Base-by-base conservation (phyloP, 2,113 vertebrate species). In the Scortum barcoo region DNA sequence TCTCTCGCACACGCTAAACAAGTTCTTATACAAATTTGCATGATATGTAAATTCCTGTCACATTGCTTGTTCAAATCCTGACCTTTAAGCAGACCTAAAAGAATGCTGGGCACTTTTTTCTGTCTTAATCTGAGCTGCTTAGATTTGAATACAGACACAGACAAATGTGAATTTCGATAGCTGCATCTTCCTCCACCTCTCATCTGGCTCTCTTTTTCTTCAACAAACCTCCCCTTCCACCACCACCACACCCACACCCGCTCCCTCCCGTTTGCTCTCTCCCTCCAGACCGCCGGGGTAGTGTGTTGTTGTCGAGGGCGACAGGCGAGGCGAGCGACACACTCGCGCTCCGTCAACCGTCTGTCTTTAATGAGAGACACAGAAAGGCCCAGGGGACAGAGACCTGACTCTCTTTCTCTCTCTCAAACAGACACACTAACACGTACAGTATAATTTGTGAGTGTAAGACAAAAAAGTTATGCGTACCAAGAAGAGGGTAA, bases 291-390 rank as follows among this genome's bases (percentile, higher is more conserved):
- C 90, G 84, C 88, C 87, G 79, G 91, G 91, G 89, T 92, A 89
- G 90, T 89, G 92, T 93, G 93, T 93, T 94, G 93, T 94, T 94
- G 93, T 94, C 74, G 93, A 89, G 91, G 93, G 93, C 93, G 93
- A 94, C 93, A 93, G 93, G 92, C 93, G 93, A 94, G 93, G 90
- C 88, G 92, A 92, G 92, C 92, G 93, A 93, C 93, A 94, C 90
- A 93, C 93, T 94, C 87, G 93, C 93, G 93, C 93, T 94, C 93
- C 93, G 91, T 94, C 93, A 94, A 94, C 93, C 93, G 93, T 94
- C 93, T 94, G 93, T 94, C 93, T 94, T 94, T 94, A 94, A 94
- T 94, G 93, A 94, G 93, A 94, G 93, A 94, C 93, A 94, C 93
- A 93, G 93, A 93, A 90, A 92, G 92, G 72, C 93, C 93, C 93